Percentiles rank a stretch among this genome's conserved stretches.
These are phyloP conservation scores for Lepidurus couesii DNA, from an alignment of 1,140 invertebrate genomes.

Conservation along the genomic window DNA sequence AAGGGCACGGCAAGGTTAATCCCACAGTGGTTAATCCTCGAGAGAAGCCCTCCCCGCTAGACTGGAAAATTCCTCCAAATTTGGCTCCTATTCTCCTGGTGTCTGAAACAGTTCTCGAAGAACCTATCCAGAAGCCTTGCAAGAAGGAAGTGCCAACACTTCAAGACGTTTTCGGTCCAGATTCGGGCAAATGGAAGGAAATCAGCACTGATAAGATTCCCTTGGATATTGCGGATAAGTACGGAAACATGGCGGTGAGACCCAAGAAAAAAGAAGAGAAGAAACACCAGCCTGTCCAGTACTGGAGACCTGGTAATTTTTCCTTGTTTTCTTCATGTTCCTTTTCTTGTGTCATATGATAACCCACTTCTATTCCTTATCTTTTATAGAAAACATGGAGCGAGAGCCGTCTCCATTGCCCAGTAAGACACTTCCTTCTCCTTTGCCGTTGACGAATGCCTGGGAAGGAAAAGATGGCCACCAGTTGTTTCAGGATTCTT, in stretches of 20 bases:
- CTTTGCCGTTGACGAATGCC: not conserved
- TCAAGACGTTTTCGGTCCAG: not conserved
- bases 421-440: not conserved
- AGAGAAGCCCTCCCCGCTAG: not conserved
- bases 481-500: not conserved
- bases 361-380: not conserved
- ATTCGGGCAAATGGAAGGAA: not conserved
- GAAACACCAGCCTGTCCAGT: not conserved
- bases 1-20: too few relatives aligned
- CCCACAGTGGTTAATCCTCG: too few relatives aligned
- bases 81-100: not conserved
- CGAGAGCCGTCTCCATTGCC: not conserved
- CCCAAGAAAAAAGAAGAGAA: not conserved
- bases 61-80: not conserved
- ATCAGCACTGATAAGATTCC: not conserved
- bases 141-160: not conserved
- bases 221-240: not conserved
- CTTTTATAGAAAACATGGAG: not conserved
- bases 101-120: not conserved
- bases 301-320: too few relatives aligned
- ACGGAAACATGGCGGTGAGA: not conserved
- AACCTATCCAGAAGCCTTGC: not conserved
- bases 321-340: too few relatives aligned
- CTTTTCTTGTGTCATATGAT: too few relatives aligned
- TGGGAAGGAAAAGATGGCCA: not conserved